Percentiles rank a stretch among this genome's conserved stretches.
Evolutionary conservation across 2,888 invertebrate species (phyloP).

Genomic region (Cyclophora albipunctata): DNA sequence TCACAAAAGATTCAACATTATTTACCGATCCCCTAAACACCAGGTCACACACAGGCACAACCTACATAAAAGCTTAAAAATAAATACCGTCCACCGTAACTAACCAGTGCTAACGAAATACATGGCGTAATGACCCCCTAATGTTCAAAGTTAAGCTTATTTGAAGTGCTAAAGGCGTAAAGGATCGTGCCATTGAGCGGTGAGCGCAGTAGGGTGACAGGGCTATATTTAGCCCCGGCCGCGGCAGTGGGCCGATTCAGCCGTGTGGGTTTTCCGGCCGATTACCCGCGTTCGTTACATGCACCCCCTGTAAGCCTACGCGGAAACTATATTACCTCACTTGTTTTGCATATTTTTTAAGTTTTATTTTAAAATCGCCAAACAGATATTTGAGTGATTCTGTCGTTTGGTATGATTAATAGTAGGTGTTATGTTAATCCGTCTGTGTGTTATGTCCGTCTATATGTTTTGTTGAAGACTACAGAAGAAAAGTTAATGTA

Average conservation of each 20-base stretch:
- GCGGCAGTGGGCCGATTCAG: conserved; percentile 29
- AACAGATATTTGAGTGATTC: no score
- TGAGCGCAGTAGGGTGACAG: conserved; percentile 15
- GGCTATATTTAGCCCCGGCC: conserved; percentile 29
- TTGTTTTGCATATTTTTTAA: conserved; percentile 3
- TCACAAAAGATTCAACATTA: no score
- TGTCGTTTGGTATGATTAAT: no score
- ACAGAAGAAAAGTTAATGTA: no score
- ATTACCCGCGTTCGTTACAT: conserved; percentile 36
- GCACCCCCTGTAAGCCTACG: conserved; percentile 19
- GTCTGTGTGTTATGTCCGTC: no score
- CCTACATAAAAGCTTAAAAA: no score
- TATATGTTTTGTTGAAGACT: background rate
- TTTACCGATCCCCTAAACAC: no score
- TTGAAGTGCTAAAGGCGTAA: conserved; percentile 25
- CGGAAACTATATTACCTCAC: conserved; percentile 12
- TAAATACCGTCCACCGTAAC: background rate
- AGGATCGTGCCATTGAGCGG: conserved; percentile 14
- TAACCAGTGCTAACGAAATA: background rate
- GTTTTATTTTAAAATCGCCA: background rate
- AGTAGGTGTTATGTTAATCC: no score
- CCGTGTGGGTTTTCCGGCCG: conserved; percentile 42
- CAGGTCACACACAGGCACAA: no score
- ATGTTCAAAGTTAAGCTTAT: conserved; percentile 25
- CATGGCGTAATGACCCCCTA: conserved; percentile 16